phyloP scores from a whole-genome alignment of 2,888 invertebrate species.

The Scrobipalpa costella region DNA sequence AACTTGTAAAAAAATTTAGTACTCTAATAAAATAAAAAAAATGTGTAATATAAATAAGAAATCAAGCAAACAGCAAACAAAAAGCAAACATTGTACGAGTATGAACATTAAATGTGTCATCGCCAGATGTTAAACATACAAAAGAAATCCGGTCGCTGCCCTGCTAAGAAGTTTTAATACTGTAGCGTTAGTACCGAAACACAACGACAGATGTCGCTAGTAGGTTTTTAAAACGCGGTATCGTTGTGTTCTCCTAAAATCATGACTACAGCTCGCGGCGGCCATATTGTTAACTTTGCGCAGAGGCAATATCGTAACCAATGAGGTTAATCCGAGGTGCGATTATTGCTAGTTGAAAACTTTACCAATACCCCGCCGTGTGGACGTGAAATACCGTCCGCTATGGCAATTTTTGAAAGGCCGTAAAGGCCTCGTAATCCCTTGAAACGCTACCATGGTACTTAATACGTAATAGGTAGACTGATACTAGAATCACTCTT shows the following conservation, averaged over 20 bases:
- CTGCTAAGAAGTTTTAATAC: too few relatives aligned
- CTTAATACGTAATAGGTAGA: too few relatives aligned
- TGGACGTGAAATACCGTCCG: constrained; percentile 93
- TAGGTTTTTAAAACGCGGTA: constrained; percentile 37
- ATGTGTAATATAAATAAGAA: too few relatives aligned
- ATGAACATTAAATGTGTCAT: too few relatives aligned
- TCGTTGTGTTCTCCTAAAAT: constrained; percentile 29
- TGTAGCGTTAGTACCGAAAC: background rate
- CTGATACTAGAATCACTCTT: too few relatives aligned
- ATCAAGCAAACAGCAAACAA: too few relatives aligned
- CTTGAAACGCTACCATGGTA: constrained; percentile 49
- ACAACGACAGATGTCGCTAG: constrained; percentile 41
- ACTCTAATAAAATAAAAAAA: too few relatives aligned
- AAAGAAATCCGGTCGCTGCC: too few relatives aligned
- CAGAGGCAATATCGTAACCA: constrained; percentile 96
- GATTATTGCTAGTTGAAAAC: constrained; percentile 97
- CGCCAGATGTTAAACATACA: too few relatives aligned
- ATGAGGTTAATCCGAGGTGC: constrained; percentile 94
- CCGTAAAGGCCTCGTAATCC: constrained; percentile 79
- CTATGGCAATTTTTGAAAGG: constrained; percentile 93
- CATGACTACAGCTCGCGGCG: background rate
- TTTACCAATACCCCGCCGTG: constrained; percentile 95
- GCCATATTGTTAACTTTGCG: constrained; percentile 85
- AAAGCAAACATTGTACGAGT: too few relatives aligned
- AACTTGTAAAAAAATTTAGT: too few relatives aligned